Base-by-base conservation (phyloP, 2,888 invertebrate genomes). In the Acanthacorydalis orientalis region DNA sequence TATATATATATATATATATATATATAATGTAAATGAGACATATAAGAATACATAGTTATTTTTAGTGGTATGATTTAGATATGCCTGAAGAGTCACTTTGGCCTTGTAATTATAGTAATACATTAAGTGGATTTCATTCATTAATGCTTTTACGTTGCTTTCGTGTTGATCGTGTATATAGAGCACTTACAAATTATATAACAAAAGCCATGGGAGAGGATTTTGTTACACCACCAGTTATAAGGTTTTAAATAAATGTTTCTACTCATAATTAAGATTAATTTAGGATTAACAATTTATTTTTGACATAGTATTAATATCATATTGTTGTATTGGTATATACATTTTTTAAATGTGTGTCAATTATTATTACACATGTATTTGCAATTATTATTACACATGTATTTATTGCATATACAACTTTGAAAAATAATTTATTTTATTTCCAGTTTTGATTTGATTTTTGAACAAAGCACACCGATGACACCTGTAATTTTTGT, bases 401-500 rank as follows among this genome's bases (percentile, higher is more conserved):
- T 12, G 12, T 40, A 8, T n/a, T 8, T 40, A 11, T 10, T 40
- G 14, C 23, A n/a, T 31, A 39, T 34, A 16, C 7, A n/a, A 23
- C 10, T 33, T 33, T 50, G 32, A 3, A 43, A 8, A 39, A 38
- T 40, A 34, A 16, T 32, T 8, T 37, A 32, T 34, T 11, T 12
- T 39, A 33, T 43, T 47, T 64, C 62, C 56, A 90, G 87, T 59
- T 77, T 89, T 56, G 82, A 87, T 52, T 75, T 77, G 57, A 87
- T 93, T 56, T 87, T 75, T 60, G 87, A 90, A 52, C 90, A 91
- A 62, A 88, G 88, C 48, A 78, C 80, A 1, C 78, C 87, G 1
- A 74, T 67, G 14, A 90, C 85, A 34, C 93, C 95, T 0, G 84
- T 95, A 2, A 84, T 93, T 54, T 95, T 96, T 60, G 86, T 95